Percentiles rank a stretch among this genome's conserved stretches.
These are phyloP conservation scores for Gasteruption jaculator DNA, from an alignment of 2,888 invertebrate genomes.

Conservation along the genomic window DNA sequence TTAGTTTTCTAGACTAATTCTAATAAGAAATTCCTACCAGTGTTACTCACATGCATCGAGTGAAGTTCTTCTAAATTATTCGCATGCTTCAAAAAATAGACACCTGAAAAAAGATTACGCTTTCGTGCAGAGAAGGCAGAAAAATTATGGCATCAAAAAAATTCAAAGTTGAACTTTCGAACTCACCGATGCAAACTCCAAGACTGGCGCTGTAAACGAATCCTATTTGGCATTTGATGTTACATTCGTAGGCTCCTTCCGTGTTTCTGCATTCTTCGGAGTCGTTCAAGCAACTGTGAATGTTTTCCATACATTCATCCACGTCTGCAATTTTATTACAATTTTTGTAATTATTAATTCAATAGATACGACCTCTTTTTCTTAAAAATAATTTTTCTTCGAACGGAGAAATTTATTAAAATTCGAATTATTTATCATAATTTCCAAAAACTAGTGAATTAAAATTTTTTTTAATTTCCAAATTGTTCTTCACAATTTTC, in stretches of 20 bases:
- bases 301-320: conserved; percentile 67
- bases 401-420: background rate
- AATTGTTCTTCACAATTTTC: no score
- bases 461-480: no score
- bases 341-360: no score
- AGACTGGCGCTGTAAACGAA: conserved; percentile 33
- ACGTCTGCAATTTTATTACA: conserved; percentile 58
- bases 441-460: background rate
- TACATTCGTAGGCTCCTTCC: conserved; percentile 54
- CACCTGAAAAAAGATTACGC: background rate
- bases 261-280: conserved; percentile 51
- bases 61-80: background rate
- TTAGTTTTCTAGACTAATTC: no score
- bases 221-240: conserved; percentile 40
- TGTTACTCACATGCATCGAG: conserved; percentile 16
- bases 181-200: conserved; percentile 42
- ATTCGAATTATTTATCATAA: no score
- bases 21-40: no score
- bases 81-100: conserved; percentile 4
- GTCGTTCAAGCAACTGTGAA: conserved; percentile 57
- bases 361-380: background rate
- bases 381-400: background rate
- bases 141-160: conserved; percentile 1
- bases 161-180: background rate
- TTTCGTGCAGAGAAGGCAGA: no score